Base-by-base conservation (phyloP, 2,888 invertebrate species). In the Timandra comae region DNA sequence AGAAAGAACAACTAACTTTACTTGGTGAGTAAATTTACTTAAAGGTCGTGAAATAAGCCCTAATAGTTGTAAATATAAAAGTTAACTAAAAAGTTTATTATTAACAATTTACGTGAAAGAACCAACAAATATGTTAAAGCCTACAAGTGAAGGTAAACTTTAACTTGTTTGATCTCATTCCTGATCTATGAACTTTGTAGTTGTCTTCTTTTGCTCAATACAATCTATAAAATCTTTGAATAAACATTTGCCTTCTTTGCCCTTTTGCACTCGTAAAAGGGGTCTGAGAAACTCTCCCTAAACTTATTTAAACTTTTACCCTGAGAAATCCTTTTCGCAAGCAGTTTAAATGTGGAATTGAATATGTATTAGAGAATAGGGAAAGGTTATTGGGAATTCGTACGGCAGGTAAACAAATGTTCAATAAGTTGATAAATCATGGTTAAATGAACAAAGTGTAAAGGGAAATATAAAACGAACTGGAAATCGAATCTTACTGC, bases 281-380 rank as follows among this genome's bases (percentile, higher is more conserved):
- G 77, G 73, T 73, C 68, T 73, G 63, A 64, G 66, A 72, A 82
- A 78, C 75, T 79, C 64, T 24, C 63, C 78, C 76, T 77, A 82
- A 84, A 84, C 80, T 84, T 84, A 76, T 82, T 82, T 81, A 82
- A 82, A 82, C 74, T 85, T 82, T 77, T 76, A 75, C 80, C 72
- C 73, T 74, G 74, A 75, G 68, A 81, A 82, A 81, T 81, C 81
- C 81, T 76, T 81, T 78, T 71, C 63, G 73, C 71, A 68, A 74
- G 69, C 71, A 73, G 73, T 79, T 79, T 77, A 76, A 79, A 76
- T 70, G 73, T 64, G 66, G 73, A 76, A 77, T 74, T 74, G 78
- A 77, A 78, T 77, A 79, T 78, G 75, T 79, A 75, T 79, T 70
- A 68, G 70, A 66, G 63, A 64, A 70, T 56, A 55, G 63, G 59